These are phyloP conservation scores for Dendrolimus houi DNA, from an alignment of 2,888 invertebrate genomes.

Conservation along the genomic window DNA sequence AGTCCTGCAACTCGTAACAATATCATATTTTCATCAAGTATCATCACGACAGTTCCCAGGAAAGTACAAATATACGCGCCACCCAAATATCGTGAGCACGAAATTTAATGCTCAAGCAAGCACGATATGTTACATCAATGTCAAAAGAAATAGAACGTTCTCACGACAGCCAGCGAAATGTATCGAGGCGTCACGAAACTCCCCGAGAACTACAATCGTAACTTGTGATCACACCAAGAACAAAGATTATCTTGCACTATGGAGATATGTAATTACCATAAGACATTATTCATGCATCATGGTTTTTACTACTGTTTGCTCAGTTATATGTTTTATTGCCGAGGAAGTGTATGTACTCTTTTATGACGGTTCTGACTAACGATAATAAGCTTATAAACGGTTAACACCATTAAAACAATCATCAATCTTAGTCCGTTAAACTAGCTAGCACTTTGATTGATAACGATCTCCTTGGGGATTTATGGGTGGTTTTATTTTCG, in stretches of 20 bases:
- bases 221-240: not conserved
- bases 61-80: too few relatives aligned
- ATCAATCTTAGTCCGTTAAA: too few relatives aligned
- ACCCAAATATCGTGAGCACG: not conserved
- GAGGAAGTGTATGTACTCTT: not conserved
- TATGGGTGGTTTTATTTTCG: too few relatives aligned
- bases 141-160: constrained; percentile 10
- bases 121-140: not conserved
- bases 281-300: not conserved
- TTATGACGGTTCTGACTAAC: too few relatives aligned
- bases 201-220: not conserved
- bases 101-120: not conserved
- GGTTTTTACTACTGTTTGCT: not conserved
- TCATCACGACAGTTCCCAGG: too few relatives aligned
- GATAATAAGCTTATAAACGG: too few relatives aligned
- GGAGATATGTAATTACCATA: not conserved
- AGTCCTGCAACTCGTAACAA: too few relatives aligned
- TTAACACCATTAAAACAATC: too few relatives aligned
- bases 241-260: not conserved
- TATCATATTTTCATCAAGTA: too few relatives aligned
- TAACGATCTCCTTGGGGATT: too few relatives aligned
- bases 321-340: not conserved
- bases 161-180: constrained; percentile 19
- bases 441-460: too few relatives aligned
- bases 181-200: constrained; percentile 10